A percentile compares a stretch with the other conserved stretches of the same genome.
These are phyloP conservation scores for Cacoxenus indagator DNA, from an alignment of 2,888 invertebrate species.

Conservation along the genomic window DNA sequence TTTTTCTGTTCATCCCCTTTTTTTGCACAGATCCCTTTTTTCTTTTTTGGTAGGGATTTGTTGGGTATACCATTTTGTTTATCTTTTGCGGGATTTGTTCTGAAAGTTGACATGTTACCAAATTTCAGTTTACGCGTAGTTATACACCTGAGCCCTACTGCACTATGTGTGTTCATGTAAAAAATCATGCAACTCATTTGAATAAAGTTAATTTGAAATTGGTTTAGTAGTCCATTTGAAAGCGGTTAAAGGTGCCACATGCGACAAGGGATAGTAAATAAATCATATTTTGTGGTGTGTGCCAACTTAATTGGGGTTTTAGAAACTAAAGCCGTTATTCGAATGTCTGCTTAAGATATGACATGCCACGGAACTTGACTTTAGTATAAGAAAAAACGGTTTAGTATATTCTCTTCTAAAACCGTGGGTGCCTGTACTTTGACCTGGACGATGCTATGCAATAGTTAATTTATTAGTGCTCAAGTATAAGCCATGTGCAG, in stretches of 20 bases:
- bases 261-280: neutral
- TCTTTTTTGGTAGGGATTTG: neutral
- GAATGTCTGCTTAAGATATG: too few species aligned
- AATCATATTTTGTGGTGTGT: neutral
- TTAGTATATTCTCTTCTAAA: too few species aligned
- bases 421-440: too few species aligned
- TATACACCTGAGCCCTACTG: conserved; percentile 1
- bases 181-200: neutral
- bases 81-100: neutral
- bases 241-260: neutral
- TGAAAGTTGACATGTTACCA: conserved; percentile 25
- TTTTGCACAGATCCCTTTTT: conserved; percentile 14
- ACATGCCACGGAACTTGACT: too few species aligned
- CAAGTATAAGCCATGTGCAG: too few species aligned
- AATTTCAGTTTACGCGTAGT: conserved; percentile 36
- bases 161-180: neutral
- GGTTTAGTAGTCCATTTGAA: neutral
- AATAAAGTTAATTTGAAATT: conserved; percentile 12
- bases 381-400: too few species aligned
- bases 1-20: neutral
- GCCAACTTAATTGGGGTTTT: neutral
- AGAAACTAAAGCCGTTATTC: too few species aligned
- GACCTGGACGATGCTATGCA: too few species aligned
- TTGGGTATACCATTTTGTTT: neutral
- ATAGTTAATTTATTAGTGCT: too few species aligned